Evolutionary conservation across 35 echinoderm and acorn worm genomes (phyloP).

Genomic region (Anneissia japonica): DNA sequence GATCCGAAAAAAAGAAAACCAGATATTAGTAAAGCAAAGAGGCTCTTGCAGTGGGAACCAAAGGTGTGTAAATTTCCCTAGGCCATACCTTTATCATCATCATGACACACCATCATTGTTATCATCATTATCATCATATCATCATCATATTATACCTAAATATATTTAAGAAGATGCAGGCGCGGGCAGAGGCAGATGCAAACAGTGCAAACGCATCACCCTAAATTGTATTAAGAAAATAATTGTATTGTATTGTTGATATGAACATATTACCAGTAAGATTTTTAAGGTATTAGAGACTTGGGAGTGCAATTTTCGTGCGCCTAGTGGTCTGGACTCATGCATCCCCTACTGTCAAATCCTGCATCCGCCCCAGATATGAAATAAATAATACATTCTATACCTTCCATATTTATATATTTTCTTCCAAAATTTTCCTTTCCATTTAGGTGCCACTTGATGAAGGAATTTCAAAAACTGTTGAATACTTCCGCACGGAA

Average conservation of each 20-base stretch:
- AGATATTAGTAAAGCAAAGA: constrained; percentile 89
- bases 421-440: neutral
- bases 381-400: neutral
- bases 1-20: constrained; percentile 86
- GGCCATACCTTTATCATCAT: too few species aligned
- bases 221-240: too few species aligned
- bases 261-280: neutral
- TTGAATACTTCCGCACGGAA: constrained; percentile 57
- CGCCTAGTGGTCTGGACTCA: neutral
- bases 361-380: neutral
- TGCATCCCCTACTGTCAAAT: neutral
- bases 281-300: neutral
- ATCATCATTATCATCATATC: too few species aligned
- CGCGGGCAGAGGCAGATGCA: too few species aligned
- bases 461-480: constrained; percentile 37
- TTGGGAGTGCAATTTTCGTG: neutral
- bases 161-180: too few species aligned
- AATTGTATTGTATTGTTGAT: neutral
- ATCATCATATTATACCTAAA: too few species aligned
- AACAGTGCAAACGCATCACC: too few species aligned
- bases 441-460: constrained; percentile 43
- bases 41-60: constrained; percentile 74
- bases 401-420: neutral
- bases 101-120: too few species aligned
- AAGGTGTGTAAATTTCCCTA: too few species aligned